Conservation (phyloP, 2,888 invertebrate genomes). For the Dinocampus coccinellae region DNA sequence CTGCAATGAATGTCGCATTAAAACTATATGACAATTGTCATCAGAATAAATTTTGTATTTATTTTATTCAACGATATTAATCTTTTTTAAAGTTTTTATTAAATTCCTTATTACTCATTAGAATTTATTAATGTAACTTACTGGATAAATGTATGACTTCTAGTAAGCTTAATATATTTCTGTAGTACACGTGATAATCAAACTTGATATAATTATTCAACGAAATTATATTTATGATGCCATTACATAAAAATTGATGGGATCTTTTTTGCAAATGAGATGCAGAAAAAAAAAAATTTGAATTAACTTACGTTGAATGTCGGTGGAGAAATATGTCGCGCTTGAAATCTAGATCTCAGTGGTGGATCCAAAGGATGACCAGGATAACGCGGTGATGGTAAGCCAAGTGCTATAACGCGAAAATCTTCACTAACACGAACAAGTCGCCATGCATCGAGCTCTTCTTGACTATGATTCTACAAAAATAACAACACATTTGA, state of each 20-base stretch:
- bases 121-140: not conserved
- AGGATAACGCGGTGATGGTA: conserved; percentile 88
- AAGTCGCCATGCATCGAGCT: conserved; percentile 88
- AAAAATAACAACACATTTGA: conserved; percentile 45
- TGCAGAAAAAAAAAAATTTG: not conserved
- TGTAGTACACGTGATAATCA: not conserved
- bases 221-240: not conserved
- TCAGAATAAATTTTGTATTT: not conserved
- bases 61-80: not conserved
- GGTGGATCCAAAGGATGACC: conserved; percentile 98
- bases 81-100: not conserved
- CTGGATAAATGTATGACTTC: not conserved
- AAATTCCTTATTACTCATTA: not conserved
- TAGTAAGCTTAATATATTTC: not conserved
- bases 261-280: too few species aligned
- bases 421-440: conserved; percentile 94
- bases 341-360: conserved; percentile 93
- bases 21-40: not conserved
- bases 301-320: conserved; percentile 75
- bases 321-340: conserved; percentile 81
- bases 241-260: too few species aligned
- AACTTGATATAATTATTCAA: not conserved
- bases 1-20: conserved; percentile 22
- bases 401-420: conserved; percentile 91
- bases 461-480: conserved; percentile 83